Conservation (phyloP, 2,797 vertebrate genomes). For the Cyprinella venusta region DNA sequence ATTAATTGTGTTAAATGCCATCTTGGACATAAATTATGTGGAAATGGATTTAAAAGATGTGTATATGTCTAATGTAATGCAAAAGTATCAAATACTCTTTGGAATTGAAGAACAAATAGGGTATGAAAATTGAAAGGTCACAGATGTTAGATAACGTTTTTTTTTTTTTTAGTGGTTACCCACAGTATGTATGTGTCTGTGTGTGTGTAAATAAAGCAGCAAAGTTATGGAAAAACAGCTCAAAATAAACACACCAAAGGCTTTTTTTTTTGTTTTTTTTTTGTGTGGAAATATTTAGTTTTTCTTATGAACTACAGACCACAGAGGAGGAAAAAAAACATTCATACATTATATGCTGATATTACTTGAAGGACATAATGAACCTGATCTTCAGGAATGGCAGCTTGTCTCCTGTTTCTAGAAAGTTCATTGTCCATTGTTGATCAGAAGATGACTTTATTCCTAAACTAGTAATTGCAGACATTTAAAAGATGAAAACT, state of each 20-base stretch:
- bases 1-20: background rate
- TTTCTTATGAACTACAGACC: constrained; percentile 23
- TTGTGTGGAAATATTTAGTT: constrained; percentile 13
- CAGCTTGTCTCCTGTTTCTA: background rate
- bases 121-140: background rate
- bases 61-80: no score
- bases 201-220: background rate
- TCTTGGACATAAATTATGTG: background rate
- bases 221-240: background rate
- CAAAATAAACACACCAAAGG: background rate
- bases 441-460: constrained; percentile 1
- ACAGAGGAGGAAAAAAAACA: background rate
- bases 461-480: background rate
- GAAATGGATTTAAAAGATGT: background rate
- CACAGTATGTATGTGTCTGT: background rate
- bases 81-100: background rate
- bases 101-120: no score
- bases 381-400: background rate
- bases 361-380: background rate
- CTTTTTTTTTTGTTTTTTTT: background rate
- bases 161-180: background rate
- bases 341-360: constrained; percentile 13
- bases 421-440: background rate
- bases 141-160: background rate
- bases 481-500: background rate